Evolutionary conservation across 2,888 invertebrate genomes (phyloP), one percentile per base, ranked within the genome.

Genomic region (Fragum whitleyi): DNA sequence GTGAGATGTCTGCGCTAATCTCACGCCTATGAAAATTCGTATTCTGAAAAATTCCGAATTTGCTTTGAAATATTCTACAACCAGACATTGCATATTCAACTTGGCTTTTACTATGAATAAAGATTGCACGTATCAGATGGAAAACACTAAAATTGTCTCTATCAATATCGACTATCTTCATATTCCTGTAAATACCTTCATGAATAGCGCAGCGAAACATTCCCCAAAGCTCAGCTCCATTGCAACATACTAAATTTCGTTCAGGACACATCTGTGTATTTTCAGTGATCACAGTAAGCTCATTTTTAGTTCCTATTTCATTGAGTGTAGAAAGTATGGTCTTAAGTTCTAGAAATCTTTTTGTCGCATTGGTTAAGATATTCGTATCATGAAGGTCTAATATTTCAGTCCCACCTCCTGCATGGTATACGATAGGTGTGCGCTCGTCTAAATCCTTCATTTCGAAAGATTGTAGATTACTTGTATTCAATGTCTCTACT

Each of bases 151-250:
- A 21, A n/a, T 42, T 28, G 11, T 39, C n/a, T 28, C 28, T 16
- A 42, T 61, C 39, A 16, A 72, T 55, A 47, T 72, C 72, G 2
- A 72, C 9, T 6, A 72, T 16, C 36, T 57, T 55, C 16, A 61
- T 61, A n/a, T 61, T 36, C 21, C 21, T 42, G 28, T 59, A 42
- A 11, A 26, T 21, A 39, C 59, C 47, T 72, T 72, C 72, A 28
- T 47, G 59, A 16, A 28, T 39, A 23, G 72, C 59, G n/a, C 61
- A 72, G 16, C 72, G 72, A 42, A 72, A 6, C 72, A 72, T 72
- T 11, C 72, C 72, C 72, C 72, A 72, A n/a, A 72, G 21, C 61
- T 72, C 72, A 39, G 59, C 36, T 6, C 59, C 72, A 32, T 26
- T 72, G 9, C n/a, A 59, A 61, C 14, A 39, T n/a, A 61, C 6